Evolutionary conservation across 2,797 vertebrate genomes (phyloP), one percentile per base, ranked within the genome.

Genomic region (Cynopterus sphinx): DNA sequence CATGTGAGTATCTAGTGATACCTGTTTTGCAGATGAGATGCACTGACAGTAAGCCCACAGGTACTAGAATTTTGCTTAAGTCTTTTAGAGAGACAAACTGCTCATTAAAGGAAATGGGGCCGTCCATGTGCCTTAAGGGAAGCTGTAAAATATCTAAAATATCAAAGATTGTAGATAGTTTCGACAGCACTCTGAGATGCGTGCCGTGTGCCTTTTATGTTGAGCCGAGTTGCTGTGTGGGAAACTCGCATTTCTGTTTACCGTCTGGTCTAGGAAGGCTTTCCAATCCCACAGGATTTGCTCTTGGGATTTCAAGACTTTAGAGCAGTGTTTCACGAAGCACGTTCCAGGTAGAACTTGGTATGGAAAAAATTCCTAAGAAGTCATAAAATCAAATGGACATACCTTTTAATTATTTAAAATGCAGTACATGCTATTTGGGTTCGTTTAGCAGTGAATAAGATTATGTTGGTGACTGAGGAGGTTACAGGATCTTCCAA

Each of bases 341-440:
- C 68, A n/a, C 49, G 26, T 59, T 68, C 26, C 28, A 78, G 33
- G 41, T 81, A 89, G 84, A 91, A 59, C 33, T 59, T 88, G 5
- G 63, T 61, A 73, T 36, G 24, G 55, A 13, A 74, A 78, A 73
- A 49, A 77, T 57, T 12, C 21, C 12, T 55, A 6, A n/a, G 39
- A 88, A 49, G 33, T 86, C 90, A 55, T 78, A 78, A 59, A 74
- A 83, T 78, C 22, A 94, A 91, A 36, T 49, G 31, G 19, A 55
- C 63, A 33, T 86, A 59, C 41, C 31, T 96, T 87, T 87, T 70
- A 91, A 73, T 87, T 67, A 71, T 71, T 93, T 51, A 73, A 36
- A 70, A n/a, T 84, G 49, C 41, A 61, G 73, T 53, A 55, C 17
- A 51, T 17, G 10, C 17, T 81, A 1, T 55, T 49, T 33, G 59